phyloP scores from a whole-genome alignment of 2,888 invertebrate species.

The Periphyllus acericola region DNA sequence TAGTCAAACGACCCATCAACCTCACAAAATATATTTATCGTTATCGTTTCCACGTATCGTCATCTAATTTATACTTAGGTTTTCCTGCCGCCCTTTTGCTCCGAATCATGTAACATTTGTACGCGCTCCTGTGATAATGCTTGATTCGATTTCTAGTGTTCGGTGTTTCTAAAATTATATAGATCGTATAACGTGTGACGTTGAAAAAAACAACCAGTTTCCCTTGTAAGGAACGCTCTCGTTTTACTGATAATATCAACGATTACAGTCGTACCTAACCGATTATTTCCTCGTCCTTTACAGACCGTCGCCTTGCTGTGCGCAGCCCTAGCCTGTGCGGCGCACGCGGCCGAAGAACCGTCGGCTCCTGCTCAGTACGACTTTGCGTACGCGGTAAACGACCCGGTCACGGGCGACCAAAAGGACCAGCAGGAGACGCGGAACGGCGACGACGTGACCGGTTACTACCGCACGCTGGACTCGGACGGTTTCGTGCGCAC shows the following conservation, averaged over 20 bases:
- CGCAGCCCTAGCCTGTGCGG: not conserved
- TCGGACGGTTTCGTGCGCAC: constrained; percentile 64
- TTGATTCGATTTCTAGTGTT: too few relatives aligned
- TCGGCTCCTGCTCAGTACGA: constrained; percentile 64
- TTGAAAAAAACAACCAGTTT: too few relatives aligned
- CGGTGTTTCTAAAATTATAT: too few relatives aligned
- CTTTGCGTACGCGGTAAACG: constrained; percentile 65
- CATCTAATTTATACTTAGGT: too few relatives aligned
- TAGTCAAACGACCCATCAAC: not conserved
- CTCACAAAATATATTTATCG: not conserved
- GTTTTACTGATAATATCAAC: too few relatives aligned
- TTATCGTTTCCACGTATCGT: not conserved
- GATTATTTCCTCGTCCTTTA: not conserved
- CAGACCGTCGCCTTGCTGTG: constrained; percentile 17
- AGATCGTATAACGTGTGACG: too few relatives aligned
- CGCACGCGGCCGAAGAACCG: constrained; percentile 56
- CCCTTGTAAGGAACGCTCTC: too few relatives aligned
- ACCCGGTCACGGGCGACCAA: constrained; percentile 65
- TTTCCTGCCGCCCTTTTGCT: not conserved
- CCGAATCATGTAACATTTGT: not conserved
- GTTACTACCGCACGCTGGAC: constrained; percentile 65
- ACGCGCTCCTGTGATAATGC: too few relatives aligned
- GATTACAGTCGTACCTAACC: too few relatives aligned
- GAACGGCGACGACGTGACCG: constrained; percentile 65
- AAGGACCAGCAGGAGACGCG: constrained; percentile 65